A percentile compares a stretch with the other conserved stretches of the same genome.
Conservation (phyloP, 2,797 vertebrate species). For the Podargus strigoides region DNA sequence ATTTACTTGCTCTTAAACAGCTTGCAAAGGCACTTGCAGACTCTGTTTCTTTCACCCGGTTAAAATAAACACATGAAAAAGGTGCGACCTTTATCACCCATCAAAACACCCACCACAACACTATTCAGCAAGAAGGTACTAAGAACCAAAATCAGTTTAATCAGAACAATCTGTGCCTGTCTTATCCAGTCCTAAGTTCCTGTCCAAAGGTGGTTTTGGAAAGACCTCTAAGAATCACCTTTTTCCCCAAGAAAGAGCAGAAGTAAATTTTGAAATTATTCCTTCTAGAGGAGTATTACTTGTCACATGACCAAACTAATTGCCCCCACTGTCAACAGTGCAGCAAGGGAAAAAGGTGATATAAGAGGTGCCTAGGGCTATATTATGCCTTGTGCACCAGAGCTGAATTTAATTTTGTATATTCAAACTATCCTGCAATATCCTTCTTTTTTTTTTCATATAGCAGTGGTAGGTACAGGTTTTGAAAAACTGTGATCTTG, state of each 20-base stretch:
- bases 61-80: background rate
- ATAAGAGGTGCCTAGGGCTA: background rate
- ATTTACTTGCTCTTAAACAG: background rate
- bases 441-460: background rate
- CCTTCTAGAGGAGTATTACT: background rate
- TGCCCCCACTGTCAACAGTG: background rate
- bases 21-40: background rate
- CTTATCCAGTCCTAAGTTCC: background rate
- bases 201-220: background rate
- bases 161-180: background rate
- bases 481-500: background rate
- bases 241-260: background rate
- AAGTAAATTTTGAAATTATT: background rate
- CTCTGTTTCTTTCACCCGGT: background rate
- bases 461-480: accelerated
- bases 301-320: background rate
- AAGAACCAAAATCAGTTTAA: background rate
- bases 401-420: background rate
- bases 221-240: background rate
- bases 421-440: background rate
- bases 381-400: background rate
- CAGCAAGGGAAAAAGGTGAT: background rate
- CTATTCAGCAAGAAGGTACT: background rate
- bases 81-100: background rate
- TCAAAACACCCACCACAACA: background rate